Evolutionary conservation across 92 coral and sea anemone species (phyloP).

Genomic region (Anthopleura xanthogrammica): DNA sequence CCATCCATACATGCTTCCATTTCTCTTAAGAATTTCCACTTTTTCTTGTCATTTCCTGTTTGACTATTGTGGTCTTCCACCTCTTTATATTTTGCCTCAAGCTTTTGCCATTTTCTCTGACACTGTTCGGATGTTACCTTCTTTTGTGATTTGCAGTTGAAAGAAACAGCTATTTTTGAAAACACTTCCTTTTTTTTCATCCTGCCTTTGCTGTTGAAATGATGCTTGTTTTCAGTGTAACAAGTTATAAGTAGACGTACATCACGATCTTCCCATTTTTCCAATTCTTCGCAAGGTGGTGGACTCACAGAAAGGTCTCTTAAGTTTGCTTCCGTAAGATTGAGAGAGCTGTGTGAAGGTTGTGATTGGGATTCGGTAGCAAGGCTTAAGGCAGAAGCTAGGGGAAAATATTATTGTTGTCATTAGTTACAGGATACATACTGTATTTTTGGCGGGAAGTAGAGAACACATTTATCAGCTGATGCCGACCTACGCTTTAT

Average conservation of each 20-base stretch:
- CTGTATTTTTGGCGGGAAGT: neutral
- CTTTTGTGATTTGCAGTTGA: slow-evolving; percentile 42
- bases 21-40: slow-evolving; percentile 59
- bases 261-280: slow-evolving; percentile 38
- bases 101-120: slow-evolving; percentile 49
- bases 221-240: slow-evolving; percentile 43
- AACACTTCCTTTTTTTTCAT: slow-evolving; percentile 49
- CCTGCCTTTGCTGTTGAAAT: slow-evolving; percentile 46
- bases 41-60: slow-evolving; percentile 54
- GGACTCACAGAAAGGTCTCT: neutral
- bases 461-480: neutral
- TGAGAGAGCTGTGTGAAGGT: neutral
- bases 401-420: neutral
- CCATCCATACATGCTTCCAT: slow-evolving; percentile 43
- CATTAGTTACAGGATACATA: neutral
- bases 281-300: slow-evolving; percentile 8
- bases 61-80: slow-evolving; percentile 54
- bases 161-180: slow-evolving; percentile 39
- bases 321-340: neutral
- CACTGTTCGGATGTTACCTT: slow-evolving; percentile 53
- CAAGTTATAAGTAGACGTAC: slow-evolving; percentile 29
- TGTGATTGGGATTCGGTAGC: neutral
- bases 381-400: slow-evolving; percentile 6
- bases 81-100: slow-evolving; percentile 49
- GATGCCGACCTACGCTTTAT: neutral